Conservation (phyloP, 2,113 vertebrate species). For the Ceuthmochares aereus region DNA sequence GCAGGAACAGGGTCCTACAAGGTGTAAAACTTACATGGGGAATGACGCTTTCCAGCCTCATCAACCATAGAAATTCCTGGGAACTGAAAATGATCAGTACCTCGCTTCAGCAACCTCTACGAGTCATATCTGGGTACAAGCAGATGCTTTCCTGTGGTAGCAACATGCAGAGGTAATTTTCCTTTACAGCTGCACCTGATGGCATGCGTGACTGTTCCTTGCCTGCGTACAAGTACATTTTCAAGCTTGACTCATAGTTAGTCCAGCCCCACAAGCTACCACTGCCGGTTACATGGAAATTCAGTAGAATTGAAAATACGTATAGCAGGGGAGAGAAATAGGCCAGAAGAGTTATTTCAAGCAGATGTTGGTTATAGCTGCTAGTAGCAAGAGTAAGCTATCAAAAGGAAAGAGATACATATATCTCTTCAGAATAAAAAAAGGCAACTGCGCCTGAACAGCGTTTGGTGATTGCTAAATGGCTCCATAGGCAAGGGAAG, state of each 20-base stretch:
- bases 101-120: neutral
- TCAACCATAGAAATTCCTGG: neutral
- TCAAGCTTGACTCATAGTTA: neutral
- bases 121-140: neutral
- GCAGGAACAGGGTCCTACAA: neutral
- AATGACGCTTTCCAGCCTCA: neutral
- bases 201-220: neutral
- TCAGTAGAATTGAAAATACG: neutral
- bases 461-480: neutral
- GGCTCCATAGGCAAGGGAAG: neutral
- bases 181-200: neutral
- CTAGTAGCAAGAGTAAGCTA: neutral
- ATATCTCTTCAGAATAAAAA: neutral
- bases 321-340: neutral
- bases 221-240: neutral
- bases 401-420: neutral
- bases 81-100: neutral
- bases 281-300: neutral
- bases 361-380: neutral
- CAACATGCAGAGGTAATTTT: neutral
- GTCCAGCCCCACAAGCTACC: neutral
- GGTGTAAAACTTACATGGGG: neutral
- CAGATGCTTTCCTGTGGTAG: neutral
- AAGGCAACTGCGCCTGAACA: neutral
- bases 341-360: conserved; percentile 2